These are phyloP conservation scores for Xiphophorus couchianus DNA, from an alignment of 2,113 vertebrate genomes.

Conservation along the genomic window DNA sequence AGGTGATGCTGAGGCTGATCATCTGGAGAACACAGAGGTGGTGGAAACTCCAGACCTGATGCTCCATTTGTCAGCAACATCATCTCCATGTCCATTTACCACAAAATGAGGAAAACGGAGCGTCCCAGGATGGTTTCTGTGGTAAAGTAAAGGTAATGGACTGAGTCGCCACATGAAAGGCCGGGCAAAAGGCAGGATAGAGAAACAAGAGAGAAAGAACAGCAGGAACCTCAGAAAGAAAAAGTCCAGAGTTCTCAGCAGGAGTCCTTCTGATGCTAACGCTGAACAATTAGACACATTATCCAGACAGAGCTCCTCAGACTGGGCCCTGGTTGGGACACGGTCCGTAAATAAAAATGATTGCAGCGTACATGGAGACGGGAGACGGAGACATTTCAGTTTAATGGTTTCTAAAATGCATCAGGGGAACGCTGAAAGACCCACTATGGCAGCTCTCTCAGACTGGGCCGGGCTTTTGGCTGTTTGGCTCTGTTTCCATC, in stretches of 20 bases:
- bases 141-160: conserved; percentile 46
- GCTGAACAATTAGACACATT: conserved; percentile 53
- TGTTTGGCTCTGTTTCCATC: neutral
- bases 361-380: conserved; percentile 43
- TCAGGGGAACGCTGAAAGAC: conserved; percentile 5
- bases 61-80: conserved; percentile 51
- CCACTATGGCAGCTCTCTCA: conserved; percentile 8
- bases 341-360: conserved; percentile 67
- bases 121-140: conserved; percentile 35
- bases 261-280: conserved; percentile 10
- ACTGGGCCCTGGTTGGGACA: conserved; percentile 37
- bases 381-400: conserved; percentile 17
- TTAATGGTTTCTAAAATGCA: conserved; percentile 56
- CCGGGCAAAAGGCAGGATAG: conserved; percentile 26
- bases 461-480: neutral
- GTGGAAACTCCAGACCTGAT: conserved; percentile 48
- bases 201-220: conserved; percentile 21
- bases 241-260: conserved; percentile 55
- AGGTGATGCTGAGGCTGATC: conserved; percentile 72
- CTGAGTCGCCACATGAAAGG: conserved; percentile 67
- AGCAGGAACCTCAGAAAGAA: conserved; percentile 17
- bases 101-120: conserved; percentile 66
- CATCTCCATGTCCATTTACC: conserved; percentile 32
- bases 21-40: conserved; percentile 54
- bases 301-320: conserved; percentile 31